Evolutionary conservation across 37 sponge, comb jelly and placozoan species (phyloP).

Genomic region (Spongilla lacustris): DNA sequence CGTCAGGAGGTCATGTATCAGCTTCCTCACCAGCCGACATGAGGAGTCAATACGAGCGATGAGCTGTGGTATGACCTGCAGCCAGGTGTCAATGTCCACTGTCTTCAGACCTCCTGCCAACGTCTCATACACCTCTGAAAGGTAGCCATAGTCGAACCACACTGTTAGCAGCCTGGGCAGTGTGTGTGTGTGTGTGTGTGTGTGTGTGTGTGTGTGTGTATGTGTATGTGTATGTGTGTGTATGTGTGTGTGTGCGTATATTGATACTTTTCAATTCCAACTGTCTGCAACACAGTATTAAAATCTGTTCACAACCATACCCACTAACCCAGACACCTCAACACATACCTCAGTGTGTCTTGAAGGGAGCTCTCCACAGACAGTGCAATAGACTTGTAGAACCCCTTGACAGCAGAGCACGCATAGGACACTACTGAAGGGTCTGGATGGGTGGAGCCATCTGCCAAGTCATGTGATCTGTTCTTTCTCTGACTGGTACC

Average conservation of each 20-base stretch:
- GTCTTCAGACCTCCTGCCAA: conserved; percentile 86
- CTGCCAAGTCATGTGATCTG: neutral
- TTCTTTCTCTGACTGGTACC: neutral
- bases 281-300: too few relatives aligned
- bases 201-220: too few relatives aligned
- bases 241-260: too few relatives aligned
- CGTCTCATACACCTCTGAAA: conserved; percentile 73
- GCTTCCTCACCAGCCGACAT: conserved; percentile 75
- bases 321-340: neutral
- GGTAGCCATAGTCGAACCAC: conserved; percentile 94
- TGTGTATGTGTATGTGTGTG: too few relatives aligned
- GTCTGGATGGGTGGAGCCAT: neutral
- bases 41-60: conserved; percentile 98
- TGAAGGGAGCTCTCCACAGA: conserved; percentile 88
- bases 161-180: conserved; percentile 85
- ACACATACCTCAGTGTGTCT: conserved; percentile 85
- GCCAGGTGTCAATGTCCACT: conserved; percentile 95
- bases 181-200: too few relatives aligned
- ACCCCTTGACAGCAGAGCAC: conserved; percentile 87
- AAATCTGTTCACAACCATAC: neutral
- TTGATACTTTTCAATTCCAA: too few relatives aligned
- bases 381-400: conserved; percentile 92
- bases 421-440: conserved; percentile 33
- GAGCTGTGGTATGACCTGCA: conserved; percentile 96
- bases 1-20: conserved; percentile 91